Base-by-base conservation (phyloP, 2,888 invertebrate species). In the Cancer borealis region DNA sequence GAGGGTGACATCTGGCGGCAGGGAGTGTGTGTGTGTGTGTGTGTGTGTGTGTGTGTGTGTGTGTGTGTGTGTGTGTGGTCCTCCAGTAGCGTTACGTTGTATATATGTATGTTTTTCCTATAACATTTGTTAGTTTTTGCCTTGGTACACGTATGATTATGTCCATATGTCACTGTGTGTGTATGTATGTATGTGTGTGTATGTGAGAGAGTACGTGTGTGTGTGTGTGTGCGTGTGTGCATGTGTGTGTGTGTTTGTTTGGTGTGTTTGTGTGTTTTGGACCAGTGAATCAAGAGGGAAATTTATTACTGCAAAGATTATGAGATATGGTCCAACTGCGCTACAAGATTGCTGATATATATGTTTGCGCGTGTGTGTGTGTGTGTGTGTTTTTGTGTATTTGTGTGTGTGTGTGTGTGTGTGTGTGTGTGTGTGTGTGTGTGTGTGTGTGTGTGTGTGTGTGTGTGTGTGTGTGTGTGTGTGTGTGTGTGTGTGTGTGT, bases 141-240 rank as follows among this genome's bases (percentile, higher is more conserved):
- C 1, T 54, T 39, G 46, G 39, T 73, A 46, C 21, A 46, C 79
- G 88, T 54, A 30, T 92, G 93, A 88, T 88, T 88, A 88, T 93
- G 89, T 88, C 88, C 60, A 88, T 93, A 88, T 93, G 89, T 93
- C 66, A 39, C 88, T 66, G 66, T 45, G 46, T 46, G 92, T 88
- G 89, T 88, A 89, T 93, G 89, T 89, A 73, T 66, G 73, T 73
- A 89, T 47, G 88, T 88, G 92, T 88, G 92, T 88, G 88, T 66
- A 66, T 88, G 92, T 88, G 88, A 39, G 92, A 88, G 92, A 88
- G 88, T 87, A 49, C 49, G 84, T 87, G 92, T 92, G 92, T 92
- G 92, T 92, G 92, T 92, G 92, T 92, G 92, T n/a, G 92, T n/a
- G 91, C 39, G 91, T 60, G 66, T 91, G 21, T 12, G 66, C 26